Base-by-base conservation (phyloP, 2,888 invertebrate genomes). In the Trichacis sp. region DNA sequence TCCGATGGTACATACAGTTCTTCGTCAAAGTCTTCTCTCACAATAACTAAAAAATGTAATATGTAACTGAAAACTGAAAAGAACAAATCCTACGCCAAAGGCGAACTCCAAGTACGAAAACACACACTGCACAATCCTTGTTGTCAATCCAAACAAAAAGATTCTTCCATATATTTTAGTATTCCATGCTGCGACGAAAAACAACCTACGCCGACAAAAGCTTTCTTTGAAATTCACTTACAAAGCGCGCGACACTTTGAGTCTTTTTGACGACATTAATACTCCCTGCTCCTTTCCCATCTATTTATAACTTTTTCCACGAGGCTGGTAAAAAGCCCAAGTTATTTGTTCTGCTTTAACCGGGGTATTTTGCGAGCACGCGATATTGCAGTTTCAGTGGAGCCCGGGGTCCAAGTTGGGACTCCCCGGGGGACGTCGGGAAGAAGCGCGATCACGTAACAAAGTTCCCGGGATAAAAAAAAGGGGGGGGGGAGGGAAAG, bases 401-500 rank as follows among this genome's bases (percentile, higher is more conserved):
- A 14, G 40, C 15, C 15, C 14, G 14, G 40, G 43, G 43, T 43
- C 43, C 43, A 19, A 50, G 54, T 50, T 46, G 45, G 14, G 30
- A 30, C 45, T 51, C 40, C 50, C 54, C 14, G 19, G 52, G n/a
- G 36, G 56, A 56, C 38, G 20, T 18, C 46, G 56, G 47, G 52
- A 51, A 40, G 20, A 18, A 14, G 40, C 17, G 51, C 45, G 57
- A 63, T 57, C 53, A 63, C 53, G 63, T 63, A 57, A 57, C 57
- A 57, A 57, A 63, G 63, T 63, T 57, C 4, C 24, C 24, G 24
- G 51, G 52, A 43, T 49, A 53, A 56, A 63, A 62, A 53, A 52
- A n/a, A n/a, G n/a, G n/a, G n/a, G n/a, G n/a, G 54, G 12, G 61
- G 55, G 60, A 52, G 2, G 24, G 9, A 20, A 45, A 19, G 20